Conservation (phyloP, 2,113 vertebrate species). For the Crotophaga sulcirostris region DNA sequence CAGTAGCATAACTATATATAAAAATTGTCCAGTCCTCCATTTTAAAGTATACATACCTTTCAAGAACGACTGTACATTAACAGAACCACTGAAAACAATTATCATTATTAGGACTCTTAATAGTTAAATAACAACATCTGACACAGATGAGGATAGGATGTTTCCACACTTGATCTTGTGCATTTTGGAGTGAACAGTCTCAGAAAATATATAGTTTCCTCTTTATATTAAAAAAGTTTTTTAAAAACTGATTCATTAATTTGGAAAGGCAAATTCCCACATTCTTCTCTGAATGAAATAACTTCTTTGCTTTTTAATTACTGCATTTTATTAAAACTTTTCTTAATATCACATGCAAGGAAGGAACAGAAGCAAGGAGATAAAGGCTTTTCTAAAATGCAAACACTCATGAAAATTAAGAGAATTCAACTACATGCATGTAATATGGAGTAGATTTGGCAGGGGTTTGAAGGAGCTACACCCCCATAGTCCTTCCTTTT, state of each 20-base stretch:
- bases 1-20: background rate
- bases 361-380: background rate
- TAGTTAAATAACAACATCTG: background rate
- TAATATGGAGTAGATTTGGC: background rate
- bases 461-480: background rate
- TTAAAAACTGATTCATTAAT: conserved; percentile 1
- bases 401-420: background rate
- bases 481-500: background rate
- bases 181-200: background rate
- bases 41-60: background rate
- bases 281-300: background rate
- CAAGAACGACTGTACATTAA: background rate
- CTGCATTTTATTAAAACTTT: background rate
- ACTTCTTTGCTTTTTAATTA: background rate
- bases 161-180: background rate
- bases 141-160: background rate
- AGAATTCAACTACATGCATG: background rate
- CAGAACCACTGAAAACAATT: background rate
- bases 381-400: background rate
- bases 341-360: background rate
- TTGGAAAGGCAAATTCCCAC: background rate
- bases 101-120: background rate
- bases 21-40: background rate
- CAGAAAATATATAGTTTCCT: background rate
- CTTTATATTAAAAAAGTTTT: background rate